Base-by-base conservation (phyloP, 2,888 invertebrate genomes). In the Caenorhabditis drosophilae region DNA sequence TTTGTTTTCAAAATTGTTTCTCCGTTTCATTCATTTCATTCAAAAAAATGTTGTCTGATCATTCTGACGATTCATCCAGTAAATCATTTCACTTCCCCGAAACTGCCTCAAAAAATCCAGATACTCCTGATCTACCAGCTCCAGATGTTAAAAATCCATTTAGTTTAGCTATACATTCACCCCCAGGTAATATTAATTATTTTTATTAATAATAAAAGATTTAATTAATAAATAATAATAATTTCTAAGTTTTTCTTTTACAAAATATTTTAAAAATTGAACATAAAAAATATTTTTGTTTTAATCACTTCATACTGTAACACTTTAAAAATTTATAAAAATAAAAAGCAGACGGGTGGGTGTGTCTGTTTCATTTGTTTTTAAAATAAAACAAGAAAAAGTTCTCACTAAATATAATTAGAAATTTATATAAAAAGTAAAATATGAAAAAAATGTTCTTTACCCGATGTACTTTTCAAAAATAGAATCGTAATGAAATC, bases 91-190 rank as follows among this genome's bases (percentile, higher is more conserved):
- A 31, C 3, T 35, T 31, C 22, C 47, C 34, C 3, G 35, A 31
- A 11, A 9, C 6, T 3, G 18, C 20, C 20, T 15, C 18, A 20
- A n/a, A 31, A 1, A 22, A 18, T 34, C 35, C 20, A 22, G 22
- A 34, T 7, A 16, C 31, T 16, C n/a, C 25, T 2, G 48, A 56
- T 35, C 45, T 60, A 2, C 66, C 66, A 15, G 25, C 53, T 22
- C 59, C 55, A 4, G 67, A 67, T 41, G 22, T 46, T 2, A 49
- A 57, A 34, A 67, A 67, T 41, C 67, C 67, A 15, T 67, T 67
- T 35, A 67, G 57, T 45, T 45, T 67, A 16, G 67, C 67, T 0
- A 23, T 67, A 45, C 60, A 60, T 36, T 67, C 67, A 11, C 67
- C 67, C 3, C 61, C 67, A 67, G 67, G 67, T 67, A 57, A 16